Conservation (phyloP, 2,888 invertebrate species). For the Lasioglossum zephyrum region DNA sequence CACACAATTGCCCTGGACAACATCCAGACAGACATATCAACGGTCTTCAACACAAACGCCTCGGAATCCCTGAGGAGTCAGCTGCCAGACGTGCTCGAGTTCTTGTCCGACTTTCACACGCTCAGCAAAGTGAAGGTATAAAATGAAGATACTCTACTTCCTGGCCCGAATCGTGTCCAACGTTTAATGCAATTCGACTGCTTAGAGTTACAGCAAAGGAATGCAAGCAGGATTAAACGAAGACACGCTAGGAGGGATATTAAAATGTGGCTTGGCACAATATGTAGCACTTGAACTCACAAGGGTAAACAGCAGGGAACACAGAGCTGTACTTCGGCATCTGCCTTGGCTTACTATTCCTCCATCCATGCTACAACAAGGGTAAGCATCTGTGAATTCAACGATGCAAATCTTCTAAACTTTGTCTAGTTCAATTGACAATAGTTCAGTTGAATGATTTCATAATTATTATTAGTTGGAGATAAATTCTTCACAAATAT, state of each 20-base stretch:
- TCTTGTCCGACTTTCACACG: constrained; percentile 98
- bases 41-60: constrained; percentile 92
- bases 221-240: constrained; percentile 92
- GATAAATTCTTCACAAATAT: neutral
- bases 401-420: too few relatives aligned
- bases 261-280: constrained; percentile 98
- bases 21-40: constrained; percentile 81
- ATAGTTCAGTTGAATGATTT: too few relatives aligned
- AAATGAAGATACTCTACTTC: neutral
- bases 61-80: constrained; percentile 97
- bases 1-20: constrained; percentile 90
- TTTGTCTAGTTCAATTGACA: too few relatives aligned
- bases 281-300: constrained; percentile 97
- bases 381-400: constrained; percentile 85
- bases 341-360: constrained; percentile 96
- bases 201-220: constrained; percentile 90
- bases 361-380: constrained; percentile 92
- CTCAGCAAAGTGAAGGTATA: constrained; percentile 97
- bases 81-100: constrained; percentile 96
- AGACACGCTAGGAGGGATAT: constrained; percentile 97
- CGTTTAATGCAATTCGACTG: constrained; percentile 37
- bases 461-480: too few relatives aligned
- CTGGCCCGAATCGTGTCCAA: neutral
- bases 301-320: constrained; percentile 93
- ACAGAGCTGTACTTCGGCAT: constrained; percentile 91